A percentile compares a stretch with the other conserved stretches of the same genome.
These are phyloP conservation scores for Ornithorhynchus anatinus DNA, from an alignment of 2,113 vertebrate genomes.

Conservation along the genomic window DNA sequence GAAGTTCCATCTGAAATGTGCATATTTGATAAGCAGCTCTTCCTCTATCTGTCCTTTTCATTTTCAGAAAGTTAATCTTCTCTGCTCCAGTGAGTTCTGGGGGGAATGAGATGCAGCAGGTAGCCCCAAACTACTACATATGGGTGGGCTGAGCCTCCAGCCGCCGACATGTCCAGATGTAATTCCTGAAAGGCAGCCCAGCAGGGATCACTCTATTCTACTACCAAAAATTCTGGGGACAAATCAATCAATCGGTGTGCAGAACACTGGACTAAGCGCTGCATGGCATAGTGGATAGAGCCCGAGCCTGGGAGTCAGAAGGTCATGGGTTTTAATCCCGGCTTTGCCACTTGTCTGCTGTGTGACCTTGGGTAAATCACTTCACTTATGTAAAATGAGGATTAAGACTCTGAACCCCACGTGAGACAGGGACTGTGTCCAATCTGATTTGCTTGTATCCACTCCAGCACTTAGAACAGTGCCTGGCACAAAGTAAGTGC, in stretches of 20 bases:
- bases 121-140: conserved; percentile 12
- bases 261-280: no score
- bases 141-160: background rate
- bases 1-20: conserved; percentile 81
- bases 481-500: no score
- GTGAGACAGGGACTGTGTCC: no score
- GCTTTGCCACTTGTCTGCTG: no score
- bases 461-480: no score
- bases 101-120: conserved; percentile 44
- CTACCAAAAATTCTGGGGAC: background rate
- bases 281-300: no score
- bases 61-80: conserved; percentile 77
- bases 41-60: conserved; percentile 72
- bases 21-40: conserved; percentile 78
- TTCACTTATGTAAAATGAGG: no score
- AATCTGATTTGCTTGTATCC: no score
- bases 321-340: no score
- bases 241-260: conserved; percentile 29
- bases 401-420: no score
- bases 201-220: background rate
- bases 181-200: background rate
- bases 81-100: conserved; percentile 54
- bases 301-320: no score
- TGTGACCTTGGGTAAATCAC: no score
- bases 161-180: background rate